These are phyloP conservation scores for Charina bottae DNA, from an alignment of 2,113 vertebrate species.

Conservation along the genomic window DNA sequence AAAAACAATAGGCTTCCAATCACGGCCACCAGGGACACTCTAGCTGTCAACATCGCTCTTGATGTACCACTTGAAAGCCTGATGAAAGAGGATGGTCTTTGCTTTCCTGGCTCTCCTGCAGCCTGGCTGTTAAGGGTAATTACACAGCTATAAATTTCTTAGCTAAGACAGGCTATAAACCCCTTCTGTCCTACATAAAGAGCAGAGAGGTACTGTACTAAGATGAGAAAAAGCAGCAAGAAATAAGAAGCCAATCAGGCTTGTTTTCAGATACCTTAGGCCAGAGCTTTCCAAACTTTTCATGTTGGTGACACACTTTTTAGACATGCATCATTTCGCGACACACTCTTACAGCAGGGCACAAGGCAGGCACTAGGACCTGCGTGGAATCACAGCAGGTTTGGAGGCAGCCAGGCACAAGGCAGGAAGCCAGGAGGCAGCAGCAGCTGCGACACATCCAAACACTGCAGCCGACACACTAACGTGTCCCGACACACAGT, in stretches of 20 bases:
- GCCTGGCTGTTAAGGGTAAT: not conserved
- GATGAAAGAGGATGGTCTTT: not conserved
- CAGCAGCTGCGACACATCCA: no score
- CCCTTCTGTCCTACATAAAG: not conserved
- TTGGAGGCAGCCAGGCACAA: no score
- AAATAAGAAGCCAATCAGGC: not conserved
- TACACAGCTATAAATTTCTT: not conserved
- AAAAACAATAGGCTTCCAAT: not conserved
- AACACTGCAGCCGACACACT: no score
- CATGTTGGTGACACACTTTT: no score
- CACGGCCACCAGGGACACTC: not conserved
- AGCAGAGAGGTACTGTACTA: not conserved
- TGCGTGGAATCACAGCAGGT: no score
- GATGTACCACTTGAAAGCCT: not conserved
- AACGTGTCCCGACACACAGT: no score
- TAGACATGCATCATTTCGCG: no score
- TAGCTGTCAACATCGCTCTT: not conserved
- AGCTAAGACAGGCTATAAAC: not conserved
- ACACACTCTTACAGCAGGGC: no score
- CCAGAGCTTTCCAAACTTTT: no score
- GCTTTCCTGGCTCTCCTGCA: not conserved
- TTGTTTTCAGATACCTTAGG: not conserved
- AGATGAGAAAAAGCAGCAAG: not conserved
- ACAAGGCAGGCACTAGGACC: no score
- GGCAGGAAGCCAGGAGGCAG: no score